phyloP scores from a whole-genome alignment of 1,140 invertebrate genomes.

The Caerostris darwini region DNA sequence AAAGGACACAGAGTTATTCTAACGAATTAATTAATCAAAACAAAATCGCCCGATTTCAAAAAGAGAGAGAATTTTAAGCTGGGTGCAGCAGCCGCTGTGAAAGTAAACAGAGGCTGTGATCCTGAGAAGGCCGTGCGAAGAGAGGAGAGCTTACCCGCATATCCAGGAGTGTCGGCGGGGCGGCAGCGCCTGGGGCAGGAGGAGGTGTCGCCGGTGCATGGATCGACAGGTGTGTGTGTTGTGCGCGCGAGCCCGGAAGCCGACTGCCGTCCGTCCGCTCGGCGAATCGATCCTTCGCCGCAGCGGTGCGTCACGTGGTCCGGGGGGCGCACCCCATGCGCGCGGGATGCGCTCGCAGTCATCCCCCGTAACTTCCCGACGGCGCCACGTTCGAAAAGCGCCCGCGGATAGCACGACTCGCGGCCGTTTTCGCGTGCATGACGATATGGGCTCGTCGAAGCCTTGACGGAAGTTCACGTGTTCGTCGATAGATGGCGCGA shows the following conservation, averaged over 20 bases:
- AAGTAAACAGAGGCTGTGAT: no score
- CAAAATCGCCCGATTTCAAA: no score
- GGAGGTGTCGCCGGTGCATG: constrained; percentile 67
- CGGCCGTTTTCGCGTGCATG: not conserved
- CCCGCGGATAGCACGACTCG: not conserved
- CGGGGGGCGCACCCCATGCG: constrained; percentile 15
- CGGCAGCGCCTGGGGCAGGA: constrained; percentile 66
- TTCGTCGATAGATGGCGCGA: no score
- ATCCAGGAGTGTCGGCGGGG: constrained; percentile 71
- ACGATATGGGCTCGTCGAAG: no score
- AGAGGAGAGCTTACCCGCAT: constrained; percentile 54
- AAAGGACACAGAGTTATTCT: no score
- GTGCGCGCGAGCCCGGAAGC: constrained; percentile 8
- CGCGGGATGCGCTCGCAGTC: not conserved
- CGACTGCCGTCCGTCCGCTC: not conserved
- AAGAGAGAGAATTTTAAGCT: no score
- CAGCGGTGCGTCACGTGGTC: not conserved
- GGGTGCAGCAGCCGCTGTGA: no score
- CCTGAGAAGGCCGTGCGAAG: no score
- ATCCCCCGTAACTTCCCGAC: not conserved
- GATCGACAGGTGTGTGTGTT: not conserved
- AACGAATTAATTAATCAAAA: no score
- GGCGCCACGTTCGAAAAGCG: not conserved
- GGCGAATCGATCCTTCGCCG: constrained; percentile 3
- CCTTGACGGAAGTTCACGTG: no score